phyloP scores from a whole-genome alignment of 2,113 vertebrate species.

The Eudyptes chrysolophus region DNA sequence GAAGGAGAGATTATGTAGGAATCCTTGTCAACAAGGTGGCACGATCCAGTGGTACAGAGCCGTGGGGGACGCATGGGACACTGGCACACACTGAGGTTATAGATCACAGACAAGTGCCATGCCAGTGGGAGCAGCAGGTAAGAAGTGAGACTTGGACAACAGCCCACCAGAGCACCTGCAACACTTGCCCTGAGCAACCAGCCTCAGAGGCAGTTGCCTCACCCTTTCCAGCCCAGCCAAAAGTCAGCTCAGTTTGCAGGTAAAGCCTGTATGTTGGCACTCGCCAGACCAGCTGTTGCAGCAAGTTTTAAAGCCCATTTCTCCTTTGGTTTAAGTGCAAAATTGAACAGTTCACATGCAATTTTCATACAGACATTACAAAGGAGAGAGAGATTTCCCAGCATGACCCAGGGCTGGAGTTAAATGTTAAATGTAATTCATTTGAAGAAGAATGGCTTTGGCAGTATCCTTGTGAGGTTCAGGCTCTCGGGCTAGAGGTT shows the following conservation, averaged over 20 bases:
- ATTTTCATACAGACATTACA: background rate
- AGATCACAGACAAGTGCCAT: background rate
- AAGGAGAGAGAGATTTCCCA: background rate
- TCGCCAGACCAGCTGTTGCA: background rate
- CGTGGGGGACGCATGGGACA: background rate
- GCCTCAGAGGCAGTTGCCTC: background rate
- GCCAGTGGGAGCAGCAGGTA: slow-evolving; percentile 20
- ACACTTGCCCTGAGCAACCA: background rate
- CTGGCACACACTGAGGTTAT: background rate
- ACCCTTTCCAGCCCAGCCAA: background rate
- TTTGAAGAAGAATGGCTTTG: background rate
- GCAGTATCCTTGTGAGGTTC: background rate
- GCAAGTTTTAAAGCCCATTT: background rate
- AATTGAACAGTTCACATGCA: background rate
- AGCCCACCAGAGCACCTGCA: background rate
- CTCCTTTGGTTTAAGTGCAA: slow-evolving; percentile 54
- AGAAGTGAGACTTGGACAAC: background rate
- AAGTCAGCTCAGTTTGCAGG: background rate
- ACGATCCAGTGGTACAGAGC: background rate
- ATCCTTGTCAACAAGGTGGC: background rate
- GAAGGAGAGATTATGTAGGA: background rate
- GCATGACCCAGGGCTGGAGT: background rate
- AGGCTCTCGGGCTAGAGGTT: background rate
- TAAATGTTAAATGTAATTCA: background rate
- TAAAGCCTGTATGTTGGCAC: background rate